Evolutionary conservation across 92 coral and sea anemone species (phyloP), one percentile per base, ranked within the genome.

Genomic region (Paramuricea clavata): DNA sequence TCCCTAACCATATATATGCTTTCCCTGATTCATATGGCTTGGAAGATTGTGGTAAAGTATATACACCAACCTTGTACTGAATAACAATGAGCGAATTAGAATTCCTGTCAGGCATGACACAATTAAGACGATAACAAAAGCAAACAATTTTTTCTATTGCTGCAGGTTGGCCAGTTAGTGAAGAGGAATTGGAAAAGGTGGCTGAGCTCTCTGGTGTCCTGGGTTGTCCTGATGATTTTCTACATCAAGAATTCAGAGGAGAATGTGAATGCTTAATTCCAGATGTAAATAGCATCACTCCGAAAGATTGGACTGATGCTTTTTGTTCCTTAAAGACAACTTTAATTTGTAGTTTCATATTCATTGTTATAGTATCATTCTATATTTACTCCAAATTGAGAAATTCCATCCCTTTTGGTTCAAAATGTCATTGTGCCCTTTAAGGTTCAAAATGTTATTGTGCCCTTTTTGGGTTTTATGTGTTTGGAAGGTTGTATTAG

Each of bases 301-400:
- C 87, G 28, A 75, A 82, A 31, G 87, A 82, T 13, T 69, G 87
- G 78, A 47, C 52, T 26, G 87, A 82, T 49, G 78, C 79, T 23
- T 82, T 43, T 82, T 67, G 39, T 69, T 65, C 36, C 61, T 69
- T 27, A 73, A 77, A 43, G 76, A 67, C 16, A 26, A 82, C 47
- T 82, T 81, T 65, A 12, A 22, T 31, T 22, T 16, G 19, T 31
- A 67, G 23, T 39, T 39, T 10, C 44, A 39, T 4, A 39, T 39
- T 39, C 44, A n/a, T n/a, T n/a, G n/a, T n/a, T n/a, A n/a, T n/a
- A n/a, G n/a, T 67, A 27, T 67, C 12, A 57, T 5, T 57, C 30
- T 19, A 57, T 5, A 19, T 57, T 26, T 57, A 39, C 4, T 4
- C 44, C 44, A 4, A 39, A 39, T 4, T 39, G 10, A 39, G 4